These are phyloP conservation scores for Drosophila cognata DNA, from an alignment of 2,888 invertebrate species.

Conservation along the genomic window DNA sequence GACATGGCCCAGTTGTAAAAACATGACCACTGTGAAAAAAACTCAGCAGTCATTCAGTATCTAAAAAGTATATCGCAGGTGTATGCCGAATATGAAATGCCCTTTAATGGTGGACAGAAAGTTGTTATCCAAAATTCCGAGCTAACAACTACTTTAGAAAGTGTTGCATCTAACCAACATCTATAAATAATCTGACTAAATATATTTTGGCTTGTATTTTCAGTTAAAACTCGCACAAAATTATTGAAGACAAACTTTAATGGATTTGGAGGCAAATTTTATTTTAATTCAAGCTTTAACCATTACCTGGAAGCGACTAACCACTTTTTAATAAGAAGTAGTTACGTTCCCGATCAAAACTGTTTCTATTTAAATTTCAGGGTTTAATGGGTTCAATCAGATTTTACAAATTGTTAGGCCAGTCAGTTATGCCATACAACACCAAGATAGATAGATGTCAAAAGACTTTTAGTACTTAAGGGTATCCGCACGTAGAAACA, in stretches of 20 bases:
- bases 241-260: background rate
- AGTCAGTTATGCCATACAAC: background rate
- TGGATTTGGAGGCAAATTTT: background rate
- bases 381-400: background rate
- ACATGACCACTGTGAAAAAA: conserved; percentile 79
- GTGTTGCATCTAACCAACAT: background rate
- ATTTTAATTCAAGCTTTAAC: background rate
- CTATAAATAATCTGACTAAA: background rate
- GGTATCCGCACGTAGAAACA: conserved; percentile 49
- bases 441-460: background rate
- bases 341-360: background rate
- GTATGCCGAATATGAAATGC: conserved; percentile 30
- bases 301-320: background rate
- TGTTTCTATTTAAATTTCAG: background rate
- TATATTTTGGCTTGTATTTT: background rate
- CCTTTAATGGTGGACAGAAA: conserved; percentile 6
- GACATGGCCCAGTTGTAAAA: conserved; percentile 80
- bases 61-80: conserved; percentile 20
- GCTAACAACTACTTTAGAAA: background rate
- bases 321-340: background rate
- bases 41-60: conserved; percentile 63
- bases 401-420: background rate
- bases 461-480: conserved; percentile 19
- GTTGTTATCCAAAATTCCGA: background rate
- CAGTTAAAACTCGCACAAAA: background rate